phyloP scores from a whole-genome alignment of 1,140 invertebrate genomes.

The Macrobrachium rosenbergii region DNA sequence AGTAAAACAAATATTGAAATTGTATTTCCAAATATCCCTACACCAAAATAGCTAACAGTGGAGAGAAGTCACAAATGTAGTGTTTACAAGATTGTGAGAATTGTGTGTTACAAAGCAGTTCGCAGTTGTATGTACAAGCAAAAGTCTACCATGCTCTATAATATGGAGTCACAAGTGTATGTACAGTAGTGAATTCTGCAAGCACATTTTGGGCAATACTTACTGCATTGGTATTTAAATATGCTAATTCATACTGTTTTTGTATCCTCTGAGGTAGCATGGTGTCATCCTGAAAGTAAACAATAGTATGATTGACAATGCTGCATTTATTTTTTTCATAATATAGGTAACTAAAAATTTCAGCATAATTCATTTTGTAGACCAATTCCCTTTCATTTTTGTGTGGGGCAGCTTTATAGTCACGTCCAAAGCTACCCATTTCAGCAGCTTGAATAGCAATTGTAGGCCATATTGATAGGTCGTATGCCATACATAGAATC shows the following conservation, averaged over 20 bases:
- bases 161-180: no score
- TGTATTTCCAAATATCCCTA: no score
- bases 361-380: slow-evolving; percentile 1
- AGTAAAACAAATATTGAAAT: no score
- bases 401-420: background rate
- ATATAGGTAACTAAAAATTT: background rate
- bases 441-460: background rate
- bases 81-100: no score
- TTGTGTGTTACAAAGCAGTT: no score
- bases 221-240: slow-evolving; percentile 71
- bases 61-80: no score
- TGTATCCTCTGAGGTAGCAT: slow-evolving; percentile 77
- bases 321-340: background rate
- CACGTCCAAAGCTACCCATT: background rate
- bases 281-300: slow-evolving; percentile 75
- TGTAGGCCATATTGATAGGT: no score
- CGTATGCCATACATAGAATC: no score
- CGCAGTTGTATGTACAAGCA: no score
- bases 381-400: slow-evolving; percentile 37
- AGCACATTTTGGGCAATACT: slow-evolving; percentile 45
- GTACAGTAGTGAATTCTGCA: no score
- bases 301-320: background rate
- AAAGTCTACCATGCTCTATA: no score
- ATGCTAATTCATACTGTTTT: slow-evolving; percentile 75
- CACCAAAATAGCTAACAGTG: no score